These are phyloP conservation scores for Ranitomeya imitator DNA, from an alignment of 2,113 vertebrate genomes.

Conservation along the genomic window DNA sequence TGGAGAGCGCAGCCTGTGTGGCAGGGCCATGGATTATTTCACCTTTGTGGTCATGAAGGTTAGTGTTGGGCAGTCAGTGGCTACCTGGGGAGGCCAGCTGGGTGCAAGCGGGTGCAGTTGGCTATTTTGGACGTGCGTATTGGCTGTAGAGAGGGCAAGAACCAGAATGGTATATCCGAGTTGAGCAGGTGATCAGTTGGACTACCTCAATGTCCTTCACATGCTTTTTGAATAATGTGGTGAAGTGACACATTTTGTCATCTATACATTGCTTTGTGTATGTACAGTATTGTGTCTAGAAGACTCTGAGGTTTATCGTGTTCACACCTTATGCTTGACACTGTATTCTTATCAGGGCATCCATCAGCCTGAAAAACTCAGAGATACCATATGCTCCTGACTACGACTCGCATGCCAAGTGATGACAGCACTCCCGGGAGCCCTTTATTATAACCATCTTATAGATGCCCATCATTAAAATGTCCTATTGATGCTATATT, in stretches of 20 bases:
- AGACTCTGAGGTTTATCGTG: too few relatives aligned
- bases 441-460: background rate
- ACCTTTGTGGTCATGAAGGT: background rate
- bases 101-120: too few relatives aligned
- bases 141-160: too few relatives aligned
- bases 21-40: background rate
- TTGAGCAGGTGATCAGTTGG: too few relatives aligned
- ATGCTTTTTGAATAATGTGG: too few relatives aligned
- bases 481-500: background rate
- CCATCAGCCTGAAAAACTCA: background rate
- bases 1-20: background rate
- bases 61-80: background rate
- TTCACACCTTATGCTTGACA: background rate
- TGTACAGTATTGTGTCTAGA: too few relatives aligned
- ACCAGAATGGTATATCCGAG: too few relatives aligned
- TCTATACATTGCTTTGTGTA: too few relatives aligned
- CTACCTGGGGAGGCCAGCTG: background rate
- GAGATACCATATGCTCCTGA: background rate
- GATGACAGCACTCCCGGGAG: background rate
- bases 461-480: background rate
- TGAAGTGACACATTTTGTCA: too few relatives aligned
- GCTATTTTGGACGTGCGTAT: too few relatives aligned
- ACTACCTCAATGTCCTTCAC: too few relatives aligned
- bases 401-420: background rate
- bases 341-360: background rate